A percentile compares a stretch with the other conserved stretches of the same genome.
Evolutionary conservation across 2,888 invertebrate species (phyloP).

Genomic region (Orthosia cruda): DNA sequence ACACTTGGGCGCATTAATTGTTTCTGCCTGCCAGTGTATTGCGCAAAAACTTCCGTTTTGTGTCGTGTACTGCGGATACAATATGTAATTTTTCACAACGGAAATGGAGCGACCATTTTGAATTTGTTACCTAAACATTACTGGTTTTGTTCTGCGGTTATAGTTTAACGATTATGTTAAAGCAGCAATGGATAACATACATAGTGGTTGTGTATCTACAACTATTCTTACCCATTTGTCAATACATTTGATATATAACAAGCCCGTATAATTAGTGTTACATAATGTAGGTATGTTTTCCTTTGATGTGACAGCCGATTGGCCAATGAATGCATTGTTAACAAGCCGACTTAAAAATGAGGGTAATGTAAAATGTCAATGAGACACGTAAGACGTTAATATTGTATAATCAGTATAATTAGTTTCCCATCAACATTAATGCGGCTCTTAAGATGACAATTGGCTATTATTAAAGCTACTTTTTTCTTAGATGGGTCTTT

Average conservation of each 20-base stretch:
- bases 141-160: not conserved
- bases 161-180: rapidly evolving
- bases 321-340: conserved; percentile 55
- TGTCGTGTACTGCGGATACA: conserved; percentile 63
- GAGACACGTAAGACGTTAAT: conserved; percentile 9
- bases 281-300: conserved; percentile 38
- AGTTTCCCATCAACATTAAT: conserved; percentile 17
- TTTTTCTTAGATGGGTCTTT: not conserved
- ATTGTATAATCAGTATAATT: conserved; percentile 35
- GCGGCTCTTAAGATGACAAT: conserved; percentile 3
- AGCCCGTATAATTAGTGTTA: conserved; percentile 55
- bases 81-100: conserved; percentile 16
- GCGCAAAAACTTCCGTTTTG: conserved; percentile 83
- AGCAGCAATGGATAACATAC: conserved; percentile 6
- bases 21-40: conserved; percentile 78
- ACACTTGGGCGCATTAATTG: conserved; percentile 78
- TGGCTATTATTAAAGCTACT: not conserved
- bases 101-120: not conserved
- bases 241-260: conserved; percentile 50
- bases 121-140: not conserved
- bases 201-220: not conserved
- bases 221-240: conserved; percentile 36
- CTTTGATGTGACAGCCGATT: conserved; percentile 58
- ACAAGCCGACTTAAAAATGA: conserved; percentile 33
- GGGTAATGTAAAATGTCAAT: conserved; percentile 34